Percentiles rank a stretch among this genome's conserved stretches.
Conservation (phyloP, 1,140 invertebrate genomes). For the Thaumetopoea pityocampa region DNA sequence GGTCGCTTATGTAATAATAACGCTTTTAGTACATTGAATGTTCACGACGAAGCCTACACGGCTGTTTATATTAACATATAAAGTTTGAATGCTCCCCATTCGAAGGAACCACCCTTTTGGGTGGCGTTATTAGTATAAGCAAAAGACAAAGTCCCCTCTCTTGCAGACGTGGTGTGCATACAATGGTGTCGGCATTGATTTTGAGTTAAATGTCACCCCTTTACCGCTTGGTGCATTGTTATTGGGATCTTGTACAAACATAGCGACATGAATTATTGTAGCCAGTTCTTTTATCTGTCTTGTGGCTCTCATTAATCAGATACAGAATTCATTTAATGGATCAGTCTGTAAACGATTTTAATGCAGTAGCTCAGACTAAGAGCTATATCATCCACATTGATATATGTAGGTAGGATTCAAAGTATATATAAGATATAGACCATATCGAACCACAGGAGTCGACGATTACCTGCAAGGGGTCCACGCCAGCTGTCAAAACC, state of each 20-base stretch:
- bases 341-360: slow-evolving; percentile 5
- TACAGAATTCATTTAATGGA: slow-evolving; percentile 32
- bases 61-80: slow-evolving; percentile 64
- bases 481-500: too few species aligned
- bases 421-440: too few species aligned
- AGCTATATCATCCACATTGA: too few species aligned
- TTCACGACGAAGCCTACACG: slow-evolving; percentile 45
- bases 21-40: slow-evolving; percentile 50
- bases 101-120: slow-evolving; percentile 49
- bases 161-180: slow-evolving; percentile 53
- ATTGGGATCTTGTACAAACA: slow-evolving; percentile 49
- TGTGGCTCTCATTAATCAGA: slow-evolving; percentile 41
- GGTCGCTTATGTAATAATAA: slow-evolving; percentile 42
- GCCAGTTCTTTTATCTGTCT: slow-evolving; percentile 41
- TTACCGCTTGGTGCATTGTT: slow-evolving; percentile 43
- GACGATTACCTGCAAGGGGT: too few species aligned
- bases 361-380: neutral
- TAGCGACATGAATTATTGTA: slow-evolving; percentile 55
- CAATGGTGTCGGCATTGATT: slow-evolving; percentile 62
- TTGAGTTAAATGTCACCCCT: slow-evolving; percentile 61
- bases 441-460: too few species aligned
- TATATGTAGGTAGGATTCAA: too few species aligned
- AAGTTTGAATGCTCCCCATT: slow-evolving; percentile 46
- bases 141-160: slow-evolving; percentile 49
- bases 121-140: slow-evolving; percentile 65